Conservation (phyloP, 1,140 invertebrate species). For the Atta cephalotes region DNA sequence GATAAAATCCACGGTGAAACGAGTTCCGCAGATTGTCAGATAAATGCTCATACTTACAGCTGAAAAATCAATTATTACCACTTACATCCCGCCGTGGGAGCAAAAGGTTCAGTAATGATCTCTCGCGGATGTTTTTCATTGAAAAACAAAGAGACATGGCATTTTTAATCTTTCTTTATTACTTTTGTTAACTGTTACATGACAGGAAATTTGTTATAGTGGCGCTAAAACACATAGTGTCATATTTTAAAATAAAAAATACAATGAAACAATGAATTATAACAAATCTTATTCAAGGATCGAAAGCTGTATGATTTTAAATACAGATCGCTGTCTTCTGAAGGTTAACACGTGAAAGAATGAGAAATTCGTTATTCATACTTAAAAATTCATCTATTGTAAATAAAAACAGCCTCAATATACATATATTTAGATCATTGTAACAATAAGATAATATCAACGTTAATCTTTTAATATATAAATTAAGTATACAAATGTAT, state of each 20-base stretch:
- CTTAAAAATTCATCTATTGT: neutral
- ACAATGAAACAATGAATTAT: no score
- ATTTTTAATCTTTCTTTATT: neutral
- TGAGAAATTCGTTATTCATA: neutral
- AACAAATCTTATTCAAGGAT: no score
- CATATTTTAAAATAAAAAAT: no score
- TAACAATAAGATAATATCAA: neutral
- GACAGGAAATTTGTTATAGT: no score
- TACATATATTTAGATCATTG: neutral
- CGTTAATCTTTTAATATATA: neutral
- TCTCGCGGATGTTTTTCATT: slow-evolving; percentile 33
- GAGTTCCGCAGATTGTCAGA: slow-evolving; percentile 49
- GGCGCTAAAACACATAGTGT: no score
- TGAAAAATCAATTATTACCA: slow-evolving; percentile 62
- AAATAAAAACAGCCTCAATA: neutral
- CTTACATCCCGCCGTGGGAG: slow-evolving; percentile 50
- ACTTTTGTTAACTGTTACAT: neutral
- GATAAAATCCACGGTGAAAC: slow-evolving; percentile 54
- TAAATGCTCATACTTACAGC: slow-evolving; percentile 43
- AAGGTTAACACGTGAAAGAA: no score
- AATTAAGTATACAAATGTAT: neutral
- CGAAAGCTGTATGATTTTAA: no score
- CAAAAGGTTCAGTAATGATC: slow-evolving; percentile 42
- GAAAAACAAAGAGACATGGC: neutral
- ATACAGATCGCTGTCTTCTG: no score